Evolutionary conservation across 1,140 invertebrate species (phyloP), one percentile per base, ranked within the genome.

Genomic region (Drosophila azteca): DNA sequence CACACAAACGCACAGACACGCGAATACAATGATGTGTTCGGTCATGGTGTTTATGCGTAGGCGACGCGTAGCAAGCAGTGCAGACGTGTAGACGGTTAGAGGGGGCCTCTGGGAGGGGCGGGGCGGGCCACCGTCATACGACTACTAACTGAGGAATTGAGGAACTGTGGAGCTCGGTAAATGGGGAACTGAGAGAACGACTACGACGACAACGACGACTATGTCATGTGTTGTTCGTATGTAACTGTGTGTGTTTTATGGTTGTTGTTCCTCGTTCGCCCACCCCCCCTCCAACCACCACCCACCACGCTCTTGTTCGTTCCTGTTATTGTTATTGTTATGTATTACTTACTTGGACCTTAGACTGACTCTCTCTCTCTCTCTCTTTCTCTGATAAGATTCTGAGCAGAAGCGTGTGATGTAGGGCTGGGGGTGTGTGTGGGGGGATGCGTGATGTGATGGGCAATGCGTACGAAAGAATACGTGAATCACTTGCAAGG

Each of bases 321-420:
- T 26, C 5, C 24, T 48, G 39, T 39, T 64, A 4, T n/a, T 29
- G 26, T 15, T 63, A 20, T 29, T 54, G 52, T 65, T 59, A 26
- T 59, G 50, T 69, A 69, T 57, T 69, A 69, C 68, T 69, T 69
- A 68, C 64, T 66, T 69, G 64, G 66, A 69, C 66, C 64, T 69
- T 69, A 49, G 66, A 69, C 66, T 66, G 44, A 54, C 24, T 66
- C 26, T 35, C 31, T 9, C 31, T 31, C 31, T 31, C 26, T 24
- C 31, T 46, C 29, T 31, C 29, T 31, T 7, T 31, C 6, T 31
- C 11, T 66, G 66, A 69, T 69, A 69, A 69, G 66, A 69, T 68
- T 69, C 66, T 64, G 66, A 69, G 44, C 63, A 69, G 45, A 43
- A 48, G 50, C 31, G 22, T 35, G 20, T 22, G 29, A 22, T 45